Conservation (phyloP, 2,797 vertebrate species). For the Otolemur crassicaudatus region DNA sequence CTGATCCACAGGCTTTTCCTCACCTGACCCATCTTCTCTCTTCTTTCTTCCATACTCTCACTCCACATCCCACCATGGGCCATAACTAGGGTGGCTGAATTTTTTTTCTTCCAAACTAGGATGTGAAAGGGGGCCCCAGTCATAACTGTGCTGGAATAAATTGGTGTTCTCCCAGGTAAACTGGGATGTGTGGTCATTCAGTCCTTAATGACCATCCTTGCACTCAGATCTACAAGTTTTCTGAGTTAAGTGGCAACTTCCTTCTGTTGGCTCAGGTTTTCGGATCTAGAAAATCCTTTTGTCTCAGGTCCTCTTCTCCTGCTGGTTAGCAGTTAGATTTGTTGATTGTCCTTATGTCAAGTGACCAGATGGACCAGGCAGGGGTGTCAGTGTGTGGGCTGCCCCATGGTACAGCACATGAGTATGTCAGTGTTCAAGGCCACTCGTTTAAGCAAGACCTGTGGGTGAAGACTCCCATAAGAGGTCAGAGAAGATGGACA, state of each 20-base stretch:
- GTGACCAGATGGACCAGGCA: neutral
- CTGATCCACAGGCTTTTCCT: neutral
- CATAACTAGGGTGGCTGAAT: neutral
- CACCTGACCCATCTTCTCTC: neutral
- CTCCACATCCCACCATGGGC: neutral
- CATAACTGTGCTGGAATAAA: neutral
- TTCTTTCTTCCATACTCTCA: neutral
- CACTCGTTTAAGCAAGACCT: neutral
- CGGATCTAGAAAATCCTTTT: neutral
- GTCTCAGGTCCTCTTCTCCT: neutral
- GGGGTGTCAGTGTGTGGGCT: neutral
- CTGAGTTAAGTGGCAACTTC: neutral
- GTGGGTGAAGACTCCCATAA: neutral
- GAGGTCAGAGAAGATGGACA: neutral
- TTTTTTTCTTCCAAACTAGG: neutral
- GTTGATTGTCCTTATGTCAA: neutral
- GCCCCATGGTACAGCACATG: neutral
- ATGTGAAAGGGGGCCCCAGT: neutral
- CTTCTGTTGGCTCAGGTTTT: constrained; percentile 5
- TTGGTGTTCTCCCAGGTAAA: neutral
- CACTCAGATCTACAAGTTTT: neutral
- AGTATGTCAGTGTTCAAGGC: neutral
- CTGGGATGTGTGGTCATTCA: neutral
- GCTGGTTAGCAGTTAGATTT: neutral
- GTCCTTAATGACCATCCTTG: neutral